phyloP scores from a whole-genome alignment of 2,113 vertebrate genomes.

The Callipepla californica region DNA sequence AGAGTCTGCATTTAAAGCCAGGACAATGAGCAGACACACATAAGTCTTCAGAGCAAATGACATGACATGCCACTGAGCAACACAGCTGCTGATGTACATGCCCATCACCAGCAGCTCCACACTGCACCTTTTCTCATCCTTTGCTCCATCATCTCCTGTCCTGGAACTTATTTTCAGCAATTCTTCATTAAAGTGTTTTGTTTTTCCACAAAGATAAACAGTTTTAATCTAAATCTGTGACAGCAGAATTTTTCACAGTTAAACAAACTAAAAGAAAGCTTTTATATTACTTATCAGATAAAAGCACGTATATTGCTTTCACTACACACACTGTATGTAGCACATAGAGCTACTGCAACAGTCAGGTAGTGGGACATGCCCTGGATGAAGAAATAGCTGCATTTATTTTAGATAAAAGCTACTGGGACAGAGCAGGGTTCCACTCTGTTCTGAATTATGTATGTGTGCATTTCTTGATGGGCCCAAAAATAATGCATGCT shows the following conservation, averaged over 20 bases:
- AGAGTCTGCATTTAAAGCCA: background rate
- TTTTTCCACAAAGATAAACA: background rate
- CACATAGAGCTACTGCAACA: background rate
- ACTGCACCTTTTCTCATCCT: background rate
- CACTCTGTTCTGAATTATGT: constrained; percentile 37
- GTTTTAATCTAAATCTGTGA: background rate
- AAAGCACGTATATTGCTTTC: background rate
- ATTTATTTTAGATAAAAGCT: constrained; percentile 3
- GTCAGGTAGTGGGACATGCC: background rate
- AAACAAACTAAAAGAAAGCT: background rate
- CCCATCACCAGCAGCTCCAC: background rate
- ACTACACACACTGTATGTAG: background rate
- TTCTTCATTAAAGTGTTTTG: background rate
- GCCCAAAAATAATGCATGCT: constrained; percentile 24
- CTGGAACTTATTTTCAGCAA: background rate
- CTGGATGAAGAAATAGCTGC: background rate
- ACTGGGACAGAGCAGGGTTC: background rate
- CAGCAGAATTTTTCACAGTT: background rate
- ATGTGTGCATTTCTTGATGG: constrained; percentile 23
- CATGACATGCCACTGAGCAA: background rate
- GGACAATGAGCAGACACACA: background rate
- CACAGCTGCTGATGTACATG: background rate
- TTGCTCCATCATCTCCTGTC: background rate
- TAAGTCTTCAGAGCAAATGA: background rate
- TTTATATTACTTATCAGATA: background rate